Percentiles rank a stretch among this genome's conserved stretches.
Conservation (phyloP, 2,797 vertebrate genomes). For the Galago senegalensis region DNA sequence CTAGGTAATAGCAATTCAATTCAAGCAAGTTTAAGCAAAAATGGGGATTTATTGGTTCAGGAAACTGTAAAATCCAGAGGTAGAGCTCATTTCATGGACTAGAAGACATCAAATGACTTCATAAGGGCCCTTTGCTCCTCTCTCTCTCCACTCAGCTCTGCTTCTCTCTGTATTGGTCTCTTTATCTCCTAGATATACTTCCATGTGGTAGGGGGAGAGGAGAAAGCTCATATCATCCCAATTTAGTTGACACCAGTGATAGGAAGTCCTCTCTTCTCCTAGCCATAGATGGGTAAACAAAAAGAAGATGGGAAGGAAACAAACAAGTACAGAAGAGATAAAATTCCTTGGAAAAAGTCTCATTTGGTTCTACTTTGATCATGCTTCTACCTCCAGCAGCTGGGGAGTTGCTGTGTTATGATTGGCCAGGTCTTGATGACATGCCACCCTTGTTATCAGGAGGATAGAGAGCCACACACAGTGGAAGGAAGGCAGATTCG, state of each 20-base stretch:
- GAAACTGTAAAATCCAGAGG: slow-evolving; percentile 11
- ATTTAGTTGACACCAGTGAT: slow-evolving; percentile 9
- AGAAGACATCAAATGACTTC: background rate
- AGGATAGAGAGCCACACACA: background rate
- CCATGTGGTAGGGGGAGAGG: background rate
- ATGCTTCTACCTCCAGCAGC: background rate
- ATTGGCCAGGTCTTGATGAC: background rate
- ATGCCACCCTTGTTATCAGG: background rate
- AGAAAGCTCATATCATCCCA: background rate
- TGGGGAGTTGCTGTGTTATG: background rate
- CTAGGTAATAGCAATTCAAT: slow-evolving; percentile 34
- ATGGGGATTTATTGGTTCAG: slow-evolving; percentile 23
- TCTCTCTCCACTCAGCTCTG: background rate
- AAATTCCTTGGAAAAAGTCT: background rate
- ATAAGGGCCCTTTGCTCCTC: background rate
- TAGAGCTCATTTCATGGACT: background rate
- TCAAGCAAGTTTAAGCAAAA: slow-evolving; percentile 44
- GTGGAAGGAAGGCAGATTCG: background rate
- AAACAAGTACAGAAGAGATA: background rate
- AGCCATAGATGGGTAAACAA: background rate
- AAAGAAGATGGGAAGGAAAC: background rate
- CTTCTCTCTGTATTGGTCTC: slow-evolving; percentile 7
- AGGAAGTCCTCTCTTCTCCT: slow-evolving; percentile 17
- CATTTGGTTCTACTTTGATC: background rate
- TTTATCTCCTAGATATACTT: slow-evolving; percentile 14